Evolutionary conservation across 2,888 invertebrate species (phyloP).

Genomic region (Gymnoscelis rufifasciata): DNA sequence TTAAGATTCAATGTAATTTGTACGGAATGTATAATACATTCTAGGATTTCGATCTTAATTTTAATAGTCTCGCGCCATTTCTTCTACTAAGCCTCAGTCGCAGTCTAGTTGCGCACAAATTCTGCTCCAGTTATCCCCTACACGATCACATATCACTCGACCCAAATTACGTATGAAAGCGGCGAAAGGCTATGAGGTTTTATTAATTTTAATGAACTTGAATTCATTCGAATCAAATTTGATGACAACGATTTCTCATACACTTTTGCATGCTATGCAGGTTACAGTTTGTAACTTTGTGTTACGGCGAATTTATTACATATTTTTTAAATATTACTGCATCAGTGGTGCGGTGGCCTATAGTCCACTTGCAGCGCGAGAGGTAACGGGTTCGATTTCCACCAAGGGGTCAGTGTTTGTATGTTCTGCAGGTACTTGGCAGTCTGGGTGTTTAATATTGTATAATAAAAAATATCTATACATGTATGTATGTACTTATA

Average conservation of each 20-base stretch:
- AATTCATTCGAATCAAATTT: constrained; percentile 20
- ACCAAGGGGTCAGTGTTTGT: no score
- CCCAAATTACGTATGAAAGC: constrained; percentile 57
- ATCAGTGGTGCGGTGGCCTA: no score
- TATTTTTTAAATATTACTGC: no score
- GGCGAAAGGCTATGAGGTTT: constrained; percentile 53
- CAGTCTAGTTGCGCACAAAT: constrained; percentile 68
- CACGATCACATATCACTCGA: constrained; percentile 68
- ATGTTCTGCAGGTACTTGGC: no score
- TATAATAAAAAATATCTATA: no score
- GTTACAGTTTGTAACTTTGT: no score
- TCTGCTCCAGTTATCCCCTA: constrained; percentile 67
- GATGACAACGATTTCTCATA: constrained; percentile 3
- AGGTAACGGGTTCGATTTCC: no score
- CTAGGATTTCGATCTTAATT: constrained; percentile 12
- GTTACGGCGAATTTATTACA: no score
- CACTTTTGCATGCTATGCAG: neutral
- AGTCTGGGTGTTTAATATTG: no score
- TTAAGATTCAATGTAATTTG: no score
- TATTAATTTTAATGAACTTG: constrained; percentile 26
- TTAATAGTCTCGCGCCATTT: constrained; percentile 62
- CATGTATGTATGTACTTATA: no score
- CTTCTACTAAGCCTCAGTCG: constrained; percentile 58
- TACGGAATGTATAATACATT: neutral
- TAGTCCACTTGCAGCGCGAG: no score